Conservation (phyloP, 2,113 vertebrate genomes). For the Pandion haliaetus region DNA sequence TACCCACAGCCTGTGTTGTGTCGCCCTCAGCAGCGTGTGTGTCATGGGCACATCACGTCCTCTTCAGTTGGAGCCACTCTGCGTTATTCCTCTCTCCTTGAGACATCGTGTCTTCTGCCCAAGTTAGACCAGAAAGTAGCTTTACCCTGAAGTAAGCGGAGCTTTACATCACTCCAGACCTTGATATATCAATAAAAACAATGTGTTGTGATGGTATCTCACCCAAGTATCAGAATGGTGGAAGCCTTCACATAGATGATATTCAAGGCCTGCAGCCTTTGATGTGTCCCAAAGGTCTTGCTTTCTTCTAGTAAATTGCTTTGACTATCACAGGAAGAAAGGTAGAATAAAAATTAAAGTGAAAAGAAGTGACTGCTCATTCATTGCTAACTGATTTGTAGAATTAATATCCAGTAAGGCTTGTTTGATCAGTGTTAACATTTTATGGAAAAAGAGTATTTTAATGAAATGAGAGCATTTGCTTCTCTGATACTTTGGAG, state of each 20-base stretch:
- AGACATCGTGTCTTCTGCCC: background rate
- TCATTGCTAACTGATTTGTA: background rate
- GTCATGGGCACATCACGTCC: rapidly evolving
- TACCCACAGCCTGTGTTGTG: background rate
- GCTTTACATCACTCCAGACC: background rate
- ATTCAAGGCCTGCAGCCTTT: background rate
- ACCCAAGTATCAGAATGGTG: rapidly evolving
- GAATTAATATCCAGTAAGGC: background rate
- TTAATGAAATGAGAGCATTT: background rate
- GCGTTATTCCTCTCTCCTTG: background rate
- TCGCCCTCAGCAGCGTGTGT: too few species aligned
- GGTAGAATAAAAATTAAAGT: background rate
- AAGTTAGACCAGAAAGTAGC: background rate
- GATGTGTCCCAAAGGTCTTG: background rate
- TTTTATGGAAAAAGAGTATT: background rate
- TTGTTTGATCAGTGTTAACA: background rate
- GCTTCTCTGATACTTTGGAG: background rate
- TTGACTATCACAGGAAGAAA: background rate
- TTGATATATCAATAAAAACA: background rate
- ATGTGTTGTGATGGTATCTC: background rate
- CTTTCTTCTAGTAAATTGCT: background rate
- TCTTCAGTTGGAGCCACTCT: background rate
- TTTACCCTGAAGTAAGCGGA: background rate
- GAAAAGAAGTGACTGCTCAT: background rate
- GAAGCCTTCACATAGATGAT: background rate